These are phyloP conservation scores for Pyrrhia umbra DNA, from an alignment of 2,888 invertebrate species.

Conservation along the genomic window DNA sequence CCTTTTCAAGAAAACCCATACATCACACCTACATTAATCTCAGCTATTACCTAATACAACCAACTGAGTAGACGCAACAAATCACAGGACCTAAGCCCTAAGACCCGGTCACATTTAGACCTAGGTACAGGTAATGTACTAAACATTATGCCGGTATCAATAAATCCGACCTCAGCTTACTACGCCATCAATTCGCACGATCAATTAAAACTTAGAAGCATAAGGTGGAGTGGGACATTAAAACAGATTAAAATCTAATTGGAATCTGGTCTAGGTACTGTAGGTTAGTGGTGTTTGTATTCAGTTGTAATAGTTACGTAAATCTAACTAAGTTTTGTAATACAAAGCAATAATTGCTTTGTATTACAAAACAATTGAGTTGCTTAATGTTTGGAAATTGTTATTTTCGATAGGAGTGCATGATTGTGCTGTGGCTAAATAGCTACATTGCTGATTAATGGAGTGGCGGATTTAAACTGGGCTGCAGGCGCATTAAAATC, in stretches of 20 bases:
- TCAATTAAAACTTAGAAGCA: conserved; percentile 66
- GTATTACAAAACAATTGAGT: conserved; percentile 3
- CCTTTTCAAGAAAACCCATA: not conserved
- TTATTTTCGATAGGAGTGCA: not conserved
- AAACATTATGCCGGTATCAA: conserved; percentile 22
- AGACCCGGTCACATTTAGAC: conserved; percentile 28
- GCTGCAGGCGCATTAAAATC: too few species aligned
- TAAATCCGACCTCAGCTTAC: conserved; percentile 56
- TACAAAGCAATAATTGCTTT: conserved; percentile 7
- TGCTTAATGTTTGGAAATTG: conserved; percentile 8
- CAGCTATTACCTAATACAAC: conserved; percentile 2
- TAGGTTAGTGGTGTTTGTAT: conserved; percentile 13
- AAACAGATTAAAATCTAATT: conserved; percentile 69
- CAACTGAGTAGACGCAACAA: conserved; percentile 32
- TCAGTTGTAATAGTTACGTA: conserved; percentile 30
- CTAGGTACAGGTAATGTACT: conserved; percentile 13
- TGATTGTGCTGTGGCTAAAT: too few species aligned
- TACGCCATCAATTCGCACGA: conserved; percentile 57
- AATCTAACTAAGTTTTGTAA: conserved; percentile 16
- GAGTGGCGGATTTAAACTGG: too few species aligned
- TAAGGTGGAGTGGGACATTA: conserved; percentile 58
- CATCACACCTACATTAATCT: conserved; percentile 9
- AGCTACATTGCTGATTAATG: too few species aligned
- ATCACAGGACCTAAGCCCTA: conserved; percentile 36
- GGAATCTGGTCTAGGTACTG: conserved; percentile 35